These are phyloP conservation scores for Anoplophora glabripennis DNA, from an alignment of 1,140 invertebrate genomes.

Conservation along the genomic window DNA sequence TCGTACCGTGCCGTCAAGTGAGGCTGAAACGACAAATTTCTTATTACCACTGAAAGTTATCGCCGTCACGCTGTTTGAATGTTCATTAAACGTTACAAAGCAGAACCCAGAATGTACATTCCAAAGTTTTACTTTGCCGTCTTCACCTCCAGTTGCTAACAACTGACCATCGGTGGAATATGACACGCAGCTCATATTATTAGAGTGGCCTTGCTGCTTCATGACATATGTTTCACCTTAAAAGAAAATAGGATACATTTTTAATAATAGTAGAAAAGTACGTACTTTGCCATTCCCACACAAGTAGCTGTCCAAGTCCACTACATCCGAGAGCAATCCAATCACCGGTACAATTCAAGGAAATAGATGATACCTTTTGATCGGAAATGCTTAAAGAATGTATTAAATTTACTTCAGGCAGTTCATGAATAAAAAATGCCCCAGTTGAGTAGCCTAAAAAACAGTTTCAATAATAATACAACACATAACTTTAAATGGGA, in stretches of 20 bases:
- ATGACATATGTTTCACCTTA: constrained; percentile 89
- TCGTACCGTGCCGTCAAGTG: constrained; percentile 91
- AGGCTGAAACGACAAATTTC: constrained; percentile 87
- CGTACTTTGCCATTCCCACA: constrained; percentile 98
- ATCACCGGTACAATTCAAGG: constrained; percentile 84
- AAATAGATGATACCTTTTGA: constrained; percentile 74
- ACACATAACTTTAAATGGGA: too few species aligned
- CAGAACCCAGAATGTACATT: constrained; percentile 88
- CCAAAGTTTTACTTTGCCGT: constrained; percentile 97
- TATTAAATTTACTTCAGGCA: constrained; percentile 89
- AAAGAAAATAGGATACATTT: constrained; percentile 13
- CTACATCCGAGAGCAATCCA: constrained; percentile 91
- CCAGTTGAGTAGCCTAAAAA: constrained; percentile 72
- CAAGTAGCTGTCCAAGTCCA: constrained; percentile 83
- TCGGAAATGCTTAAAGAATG: constrained; percentile 86
- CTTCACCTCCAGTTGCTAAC: constrained; percentile 89
- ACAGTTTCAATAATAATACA: too few species aligned
- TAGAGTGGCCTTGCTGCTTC: constrained; percentile 94
- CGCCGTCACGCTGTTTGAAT: constrained; percentile 75
- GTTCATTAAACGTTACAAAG: constrained; percentile 92
- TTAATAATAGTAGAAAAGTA: constrained; percentile 13
- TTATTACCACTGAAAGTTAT: constrained; percentile 86
- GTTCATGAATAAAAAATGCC: constrained; percentile 85
- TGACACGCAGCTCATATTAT: constrained; percentile 80
- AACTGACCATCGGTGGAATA: constrained; percentile 91